A percentile compares a stretch with the other conserved stretches of the same genome.
Evolutionary conservation across 2,797 vertebrate genomes (phyloP).

Genomic region (Falco novaeseelandiae): DNA sequence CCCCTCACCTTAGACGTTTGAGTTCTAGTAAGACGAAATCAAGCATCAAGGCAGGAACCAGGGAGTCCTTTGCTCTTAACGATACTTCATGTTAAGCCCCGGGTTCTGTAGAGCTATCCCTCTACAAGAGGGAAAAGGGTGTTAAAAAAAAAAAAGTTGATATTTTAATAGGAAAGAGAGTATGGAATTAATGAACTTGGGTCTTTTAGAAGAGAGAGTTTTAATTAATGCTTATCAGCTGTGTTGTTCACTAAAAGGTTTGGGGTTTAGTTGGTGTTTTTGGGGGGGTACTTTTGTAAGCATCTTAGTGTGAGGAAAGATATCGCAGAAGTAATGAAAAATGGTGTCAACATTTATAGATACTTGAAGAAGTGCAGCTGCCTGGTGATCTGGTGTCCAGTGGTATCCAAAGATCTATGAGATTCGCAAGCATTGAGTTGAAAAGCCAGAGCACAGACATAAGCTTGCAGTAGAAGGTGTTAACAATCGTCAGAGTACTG

Average conservation of each 20-base stretch:
- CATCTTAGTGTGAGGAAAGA: neutral
- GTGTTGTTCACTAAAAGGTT: neutral
- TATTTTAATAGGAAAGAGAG: neutral
- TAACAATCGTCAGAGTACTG: neutral
- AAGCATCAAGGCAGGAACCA: neutral
- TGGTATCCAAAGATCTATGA: neutral
- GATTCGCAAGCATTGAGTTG: neutral
- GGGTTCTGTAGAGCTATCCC: neutral
- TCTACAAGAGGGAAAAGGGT: neutral
- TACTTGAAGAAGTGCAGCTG: neutral
- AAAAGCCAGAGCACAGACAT: neutral
- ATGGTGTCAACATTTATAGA: neutral
- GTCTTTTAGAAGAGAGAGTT: neutral
- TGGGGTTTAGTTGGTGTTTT: neutral
- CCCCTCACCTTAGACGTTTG: neutral
- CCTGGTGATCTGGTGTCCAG: neutral
- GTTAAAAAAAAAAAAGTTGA: neutral
- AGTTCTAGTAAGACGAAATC: neutral
- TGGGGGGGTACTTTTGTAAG: neutral
- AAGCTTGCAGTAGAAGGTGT: accelerated
- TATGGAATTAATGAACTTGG: neutral
- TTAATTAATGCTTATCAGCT: neutral
- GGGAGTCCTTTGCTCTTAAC: neutral
- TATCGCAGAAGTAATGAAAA: neutral
- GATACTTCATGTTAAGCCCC: neutral